These are phyloP conservation scores for Micromys minutus DNA, from an alignment of 2,113 vertebrate genomes.

Conservation along the genomic window DNA sequence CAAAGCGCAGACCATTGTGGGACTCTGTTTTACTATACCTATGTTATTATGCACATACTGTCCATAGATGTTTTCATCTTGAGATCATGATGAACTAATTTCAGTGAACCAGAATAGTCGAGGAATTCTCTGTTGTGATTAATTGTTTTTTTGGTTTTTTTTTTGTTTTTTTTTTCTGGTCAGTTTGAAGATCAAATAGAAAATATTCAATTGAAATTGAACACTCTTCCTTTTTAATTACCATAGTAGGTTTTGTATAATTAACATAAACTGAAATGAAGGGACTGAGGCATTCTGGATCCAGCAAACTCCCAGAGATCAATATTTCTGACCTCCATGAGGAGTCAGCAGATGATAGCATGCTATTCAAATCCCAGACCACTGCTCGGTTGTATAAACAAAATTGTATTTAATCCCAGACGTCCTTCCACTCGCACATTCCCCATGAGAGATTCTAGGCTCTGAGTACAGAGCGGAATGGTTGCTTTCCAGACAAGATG, in stretches of 20 bases:
- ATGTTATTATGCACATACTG: not conserved
- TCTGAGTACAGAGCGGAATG: not conserved
- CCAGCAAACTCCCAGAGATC: not conserved
- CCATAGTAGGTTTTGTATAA: not conserved
- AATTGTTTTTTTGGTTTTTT: not conserved
- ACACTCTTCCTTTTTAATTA: not conserved
- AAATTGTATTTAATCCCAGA: not conserved
- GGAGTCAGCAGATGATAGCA: not conserved
- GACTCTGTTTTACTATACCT: not conserved
- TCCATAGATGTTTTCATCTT: not conserved
- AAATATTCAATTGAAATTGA: conserved; percentile 37
- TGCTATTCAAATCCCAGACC: not conserved
- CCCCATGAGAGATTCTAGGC: not conserved
- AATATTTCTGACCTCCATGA: not conserved
- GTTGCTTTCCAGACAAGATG: not conserved
- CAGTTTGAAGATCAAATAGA: conserved; percentile 11
- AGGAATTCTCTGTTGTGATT: conserved; percentile 12
- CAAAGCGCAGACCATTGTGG: not conserved
- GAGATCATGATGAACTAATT: conserved; percentile 9
- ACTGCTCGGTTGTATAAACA: not conserved
- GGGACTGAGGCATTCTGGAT: not conserved
- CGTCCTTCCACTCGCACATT: not conserved
- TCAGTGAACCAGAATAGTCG: conserved; percentile 12
- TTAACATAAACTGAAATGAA: conserved; percentile 5
- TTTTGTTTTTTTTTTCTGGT: conserved; percentile 45